A percentile compares a stretch with the other conserved stretches of the same genome.
These are phyloP conservation scores for Callospermophilus lateralis DNA, from an alignment of 2,113 vertebrate genomes.

Conservation along the genomic window DNA sequence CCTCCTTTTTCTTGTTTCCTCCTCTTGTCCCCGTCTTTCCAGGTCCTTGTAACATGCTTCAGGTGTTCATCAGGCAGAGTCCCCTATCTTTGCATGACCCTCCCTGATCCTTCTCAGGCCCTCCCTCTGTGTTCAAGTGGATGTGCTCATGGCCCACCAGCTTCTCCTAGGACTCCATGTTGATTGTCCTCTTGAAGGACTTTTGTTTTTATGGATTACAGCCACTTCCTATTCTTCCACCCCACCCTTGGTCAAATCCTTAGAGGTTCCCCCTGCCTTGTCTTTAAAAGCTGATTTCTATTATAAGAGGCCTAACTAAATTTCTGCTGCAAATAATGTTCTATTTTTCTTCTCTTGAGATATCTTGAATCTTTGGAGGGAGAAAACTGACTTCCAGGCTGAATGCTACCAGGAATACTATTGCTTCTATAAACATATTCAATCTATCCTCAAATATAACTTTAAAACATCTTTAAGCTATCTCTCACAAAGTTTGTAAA, in stretches of 20 bases:
- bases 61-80: not conserved
- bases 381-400: conserved; percentile 48
- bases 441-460: not conserved
- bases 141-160: not conserved
- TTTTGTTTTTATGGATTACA: not conserved
- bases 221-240: not conserved
- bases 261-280: not conserved
- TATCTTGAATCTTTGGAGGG: not conserved
- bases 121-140: not conserved
- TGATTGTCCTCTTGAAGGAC: not conserved
- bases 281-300: not conserved
- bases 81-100: not conserved
- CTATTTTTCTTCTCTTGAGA: not conserved
- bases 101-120: not conserved
- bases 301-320: not conserved
- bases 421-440: not conserved
- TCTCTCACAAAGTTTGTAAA: conserved; percentile 35
- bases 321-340: conserved; percentile 38
- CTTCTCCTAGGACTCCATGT: not conserved
- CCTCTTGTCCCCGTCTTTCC: not conserved
- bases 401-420: not conserved
- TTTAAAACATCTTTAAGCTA: conserved; percentile 56
- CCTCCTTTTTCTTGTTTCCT: not conserved
- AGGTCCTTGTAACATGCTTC: not conserved
- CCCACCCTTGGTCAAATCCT: not conserved